These are phyloP conservation scores for Marmota flaviventris DNA, from an alignment of 2,113 vertebrate species.

Conservation along the genomic window DNA sequence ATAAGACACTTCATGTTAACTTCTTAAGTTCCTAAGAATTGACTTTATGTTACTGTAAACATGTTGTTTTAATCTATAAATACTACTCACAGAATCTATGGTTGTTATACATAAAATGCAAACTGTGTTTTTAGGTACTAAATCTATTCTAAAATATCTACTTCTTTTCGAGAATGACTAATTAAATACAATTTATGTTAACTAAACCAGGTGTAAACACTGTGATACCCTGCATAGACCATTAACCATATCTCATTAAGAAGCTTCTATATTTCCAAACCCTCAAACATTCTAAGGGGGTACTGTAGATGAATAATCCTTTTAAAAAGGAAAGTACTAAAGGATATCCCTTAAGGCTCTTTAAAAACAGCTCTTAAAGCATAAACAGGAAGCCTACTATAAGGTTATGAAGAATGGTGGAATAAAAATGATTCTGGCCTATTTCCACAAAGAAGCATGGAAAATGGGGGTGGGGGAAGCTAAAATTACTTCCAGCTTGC, in stretches of 20 bases:
- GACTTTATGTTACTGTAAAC: slow-evolving; percentile 11
- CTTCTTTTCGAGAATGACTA: slow-evolving; percentile 66
- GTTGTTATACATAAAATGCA: slow-evolving; percentile 40
- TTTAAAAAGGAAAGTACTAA: slow-evolving; percentile 74
- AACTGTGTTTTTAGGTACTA: slow-evolving; percentile 56
- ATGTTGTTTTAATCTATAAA: slow-evolving; percentile 35
- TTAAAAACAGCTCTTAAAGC: slow-evolving; percentile 76
- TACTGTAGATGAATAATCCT: slow-evolving; percentile 71
- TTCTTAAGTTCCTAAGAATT: neutral
- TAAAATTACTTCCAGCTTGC: slow-evolving; percentile 67
- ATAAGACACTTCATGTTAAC: neutral
- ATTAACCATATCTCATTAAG: slow-evolving; percentile 74
- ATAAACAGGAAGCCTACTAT: slow-evolving; percentile 64
- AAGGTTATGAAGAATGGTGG: slow-evolving; percentile 70
- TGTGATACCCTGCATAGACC: slow-evolving; percentile 38
- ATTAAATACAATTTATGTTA: slow-evolving; percentile 76
- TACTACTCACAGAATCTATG: neutral
- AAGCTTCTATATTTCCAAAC: slow-evolving; percentile 58
- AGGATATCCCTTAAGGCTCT: slow-evolving; percentile 70
- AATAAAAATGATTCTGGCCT: slow-evolving; percentile 63
- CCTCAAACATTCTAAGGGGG: slow-evolving; percentile 53
- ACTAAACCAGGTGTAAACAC: slow-evolving; percentile 67
- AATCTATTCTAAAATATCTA: slow-evolving; percentile 62
- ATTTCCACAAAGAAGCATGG: slow-evolving; percentile 64
- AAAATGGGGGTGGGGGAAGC: neutral